These are phyloP conservation scores for Syngnathus floridae DNA, from an alignment of 2,113 vertebrate genomes.

Conservation along the genomic window DNA sequence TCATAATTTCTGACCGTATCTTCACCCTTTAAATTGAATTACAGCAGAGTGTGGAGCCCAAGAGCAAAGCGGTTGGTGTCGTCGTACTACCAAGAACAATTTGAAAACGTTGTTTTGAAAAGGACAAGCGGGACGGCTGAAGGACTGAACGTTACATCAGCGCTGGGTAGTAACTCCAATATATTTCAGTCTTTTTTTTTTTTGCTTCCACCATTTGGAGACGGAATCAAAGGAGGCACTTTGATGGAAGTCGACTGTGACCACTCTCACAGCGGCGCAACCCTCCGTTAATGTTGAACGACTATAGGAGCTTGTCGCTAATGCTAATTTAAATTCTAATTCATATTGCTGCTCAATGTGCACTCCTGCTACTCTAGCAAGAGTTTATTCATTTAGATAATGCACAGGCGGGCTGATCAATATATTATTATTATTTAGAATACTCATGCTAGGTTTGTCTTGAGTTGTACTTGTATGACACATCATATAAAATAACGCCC, in stretches of 20 bases:
- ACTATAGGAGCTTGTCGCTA: slow-evolving; percentile 10
- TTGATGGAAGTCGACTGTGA: no score
- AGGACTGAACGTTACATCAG: no score
- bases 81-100: slow-evolving; percentile 21
- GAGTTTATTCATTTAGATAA: slow-evolving; percentile 33
- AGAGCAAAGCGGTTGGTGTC: slow-evolving; percentile 19
- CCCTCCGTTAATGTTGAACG: no score
- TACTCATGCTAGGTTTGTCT: no score
- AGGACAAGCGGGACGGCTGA: neutral
- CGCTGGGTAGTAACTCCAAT: no score
- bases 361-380: slow-evolving; percentile 17
- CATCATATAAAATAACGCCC: no score
- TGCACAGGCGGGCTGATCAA: neutral
- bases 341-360: slow-evolving; percentile 15
- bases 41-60: slow-evolving; percentile 24
- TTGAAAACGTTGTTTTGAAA: slow-evolving; percentile 13
- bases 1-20: slow-evolving; percentile 64
- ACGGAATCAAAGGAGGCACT: no score
- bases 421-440: no score
- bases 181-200: no score
- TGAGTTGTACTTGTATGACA: no score
- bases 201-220: no score
- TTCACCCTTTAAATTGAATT: slow-evolving; percentile 37
- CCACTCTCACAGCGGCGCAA: no score
- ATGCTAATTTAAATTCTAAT: neutral